Conservation (phyloP, 2,113 vertebrate genomes). For the Takifugu flavidus region DNA sequence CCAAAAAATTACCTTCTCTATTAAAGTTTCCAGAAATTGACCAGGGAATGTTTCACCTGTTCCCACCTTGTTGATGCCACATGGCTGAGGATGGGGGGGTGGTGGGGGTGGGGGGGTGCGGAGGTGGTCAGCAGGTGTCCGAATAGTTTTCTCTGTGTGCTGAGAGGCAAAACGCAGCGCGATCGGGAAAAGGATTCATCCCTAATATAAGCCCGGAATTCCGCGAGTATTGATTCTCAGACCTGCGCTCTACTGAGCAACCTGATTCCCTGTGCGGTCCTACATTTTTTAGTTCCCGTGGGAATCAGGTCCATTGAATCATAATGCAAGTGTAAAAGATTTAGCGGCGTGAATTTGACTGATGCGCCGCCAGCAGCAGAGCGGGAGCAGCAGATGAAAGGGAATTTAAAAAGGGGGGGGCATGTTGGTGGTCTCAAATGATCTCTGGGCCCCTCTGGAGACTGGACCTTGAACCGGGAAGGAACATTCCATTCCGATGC, state of each 20-base stretch:
- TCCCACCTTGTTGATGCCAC: too few relatives aligned
- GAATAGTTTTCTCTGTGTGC: too few relatives aligned
- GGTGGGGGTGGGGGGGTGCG: too few relatives aligned
- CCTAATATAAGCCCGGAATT: neutral
- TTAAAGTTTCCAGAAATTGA: too few relatives aligned
- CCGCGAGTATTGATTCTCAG: neutral
- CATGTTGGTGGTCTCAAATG: constrained; percentile 60
- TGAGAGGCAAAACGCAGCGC: too few relatives aligned
- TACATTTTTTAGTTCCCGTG: neutral
- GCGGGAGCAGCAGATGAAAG: constrained; percentile 28
- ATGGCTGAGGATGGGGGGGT: too few relatives aligned
- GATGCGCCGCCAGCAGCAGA: constrained; percentile 7
- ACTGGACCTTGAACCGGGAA: constrained; percentile 67
- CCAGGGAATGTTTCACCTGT: too few relatives aligned
- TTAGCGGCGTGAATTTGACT: constrained; percentile 11
- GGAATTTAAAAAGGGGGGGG: constrained; percentile 42
- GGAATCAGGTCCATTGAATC: constrained; percentile 3
- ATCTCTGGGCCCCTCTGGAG: constrained; percentile 58
- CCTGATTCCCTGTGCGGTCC: neutral
- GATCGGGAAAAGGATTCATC: neutral
- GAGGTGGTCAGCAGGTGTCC: too few relatives aligned
- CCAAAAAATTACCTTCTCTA: too few relatives aligned
- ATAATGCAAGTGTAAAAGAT: constrained; percentile 1
- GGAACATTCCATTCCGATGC: constrained; percentile 70
- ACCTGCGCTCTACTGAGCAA: neutral